Conservation (phyloP, 2,797 vertebrate species). For the Gambelia wislizenii region DNA sequence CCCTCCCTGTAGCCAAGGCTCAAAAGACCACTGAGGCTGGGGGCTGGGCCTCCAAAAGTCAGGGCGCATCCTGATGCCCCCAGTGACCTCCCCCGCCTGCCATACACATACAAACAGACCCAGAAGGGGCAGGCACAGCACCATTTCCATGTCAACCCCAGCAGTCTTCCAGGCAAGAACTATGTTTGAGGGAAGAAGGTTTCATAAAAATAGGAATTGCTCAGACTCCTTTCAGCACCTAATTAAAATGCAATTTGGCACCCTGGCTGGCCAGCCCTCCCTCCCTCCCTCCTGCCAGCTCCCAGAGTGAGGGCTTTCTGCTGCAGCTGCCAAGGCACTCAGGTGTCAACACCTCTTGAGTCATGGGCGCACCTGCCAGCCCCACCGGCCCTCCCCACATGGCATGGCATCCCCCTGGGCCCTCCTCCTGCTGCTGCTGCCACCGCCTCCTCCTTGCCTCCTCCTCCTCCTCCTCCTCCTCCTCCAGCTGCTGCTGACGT, state of each 20-base stretch:
- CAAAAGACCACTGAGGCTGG: too few relatives aligned
- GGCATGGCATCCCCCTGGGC: background rate
- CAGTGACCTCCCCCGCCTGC: too few relatives aligned
- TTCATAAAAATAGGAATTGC: constrained; percentile 26
- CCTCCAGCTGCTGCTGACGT: too few relatives aligned
- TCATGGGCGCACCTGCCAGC: background rate
- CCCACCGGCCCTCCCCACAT: background rate
- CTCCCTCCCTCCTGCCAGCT: background rate
- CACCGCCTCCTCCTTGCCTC: constrained; percentile 1
- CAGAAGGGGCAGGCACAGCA: too few relatives aligned
- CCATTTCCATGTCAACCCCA: background rate
- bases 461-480: too few relatives aligned
- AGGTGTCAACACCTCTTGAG: constrained; percentile 14
- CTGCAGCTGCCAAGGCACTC: background rate
- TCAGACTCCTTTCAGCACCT: constrained; percentile 41
- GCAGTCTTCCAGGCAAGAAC: background rate
- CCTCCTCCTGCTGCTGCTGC: background rate
- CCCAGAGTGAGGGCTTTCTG: constrained; percentile 5
- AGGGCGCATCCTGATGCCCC: too few relatives aligned
- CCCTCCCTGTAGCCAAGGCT: too few relatives aligned
- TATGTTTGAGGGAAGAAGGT: background rate
- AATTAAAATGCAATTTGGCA: constrained; percentile 43
- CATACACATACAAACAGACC: too few relatives aligned
- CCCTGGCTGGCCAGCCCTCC: background rate
- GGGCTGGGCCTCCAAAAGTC: too few relatives aligned